These are phyloP conservation scores for Hemaris fuciformis DNA, from an alignment of 2,888 invertebrate genomes.

Conservation along the genomic window DNA sequence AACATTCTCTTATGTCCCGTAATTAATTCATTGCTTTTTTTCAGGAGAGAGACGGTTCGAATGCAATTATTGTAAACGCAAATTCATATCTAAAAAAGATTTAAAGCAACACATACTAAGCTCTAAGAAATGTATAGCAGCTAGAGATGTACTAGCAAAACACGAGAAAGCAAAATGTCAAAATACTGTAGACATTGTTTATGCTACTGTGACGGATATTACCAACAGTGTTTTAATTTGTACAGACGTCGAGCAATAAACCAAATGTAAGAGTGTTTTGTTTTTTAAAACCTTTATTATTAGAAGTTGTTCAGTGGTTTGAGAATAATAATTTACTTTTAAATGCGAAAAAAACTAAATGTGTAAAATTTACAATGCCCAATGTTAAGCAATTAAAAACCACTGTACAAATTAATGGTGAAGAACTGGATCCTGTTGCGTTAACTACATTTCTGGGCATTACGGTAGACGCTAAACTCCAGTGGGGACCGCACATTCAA, in stretches of 20 bases:
- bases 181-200: background rate
- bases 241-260: background rate
- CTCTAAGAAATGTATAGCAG: background rate
- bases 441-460: too few species aligned
- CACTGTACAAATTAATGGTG: too few species aligned
- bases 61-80: conserved; percentile 45
- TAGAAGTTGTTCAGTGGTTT: too few species aligned
- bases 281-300: background rate
- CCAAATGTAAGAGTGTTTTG: background rate
- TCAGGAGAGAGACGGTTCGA: conserved; percentile 47
- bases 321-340: too few species aligned
- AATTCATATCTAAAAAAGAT: conserved; percentile 30
- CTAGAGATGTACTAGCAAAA: background rate
- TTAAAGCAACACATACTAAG: conserved; percentile 35
- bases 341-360: too few species aligned
- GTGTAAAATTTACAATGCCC: too few species aligned
- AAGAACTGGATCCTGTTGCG: too few species aligned
- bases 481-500: too few species aligned
- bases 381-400: too few species aligned
- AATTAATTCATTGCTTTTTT: conserved; percentile 19
- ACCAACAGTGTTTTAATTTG: background rate
- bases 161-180: background rate
- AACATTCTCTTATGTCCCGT: background rate
- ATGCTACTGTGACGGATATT: background rate
- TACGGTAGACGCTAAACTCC: too few species aligned